Evolutionary conservation across 2,888 invertebrate genomes (phyloP), one percentile per base, ranked within the genome.

Genomic region (Orthosia gothica): DNA sequence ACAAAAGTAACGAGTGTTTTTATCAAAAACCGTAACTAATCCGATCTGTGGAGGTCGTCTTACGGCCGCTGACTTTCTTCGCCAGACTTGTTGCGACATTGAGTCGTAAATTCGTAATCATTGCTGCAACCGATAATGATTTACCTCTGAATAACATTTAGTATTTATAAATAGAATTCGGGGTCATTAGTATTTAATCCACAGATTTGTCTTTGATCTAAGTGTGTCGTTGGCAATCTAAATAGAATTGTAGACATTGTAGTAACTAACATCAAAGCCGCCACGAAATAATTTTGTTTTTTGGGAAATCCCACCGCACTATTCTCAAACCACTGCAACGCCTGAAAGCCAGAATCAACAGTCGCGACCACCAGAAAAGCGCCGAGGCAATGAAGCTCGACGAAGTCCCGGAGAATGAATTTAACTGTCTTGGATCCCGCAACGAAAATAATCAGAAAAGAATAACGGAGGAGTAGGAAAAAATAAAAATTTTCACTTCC

Each of bases 11-110:
- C 57, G 54, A 67, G 55, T 71, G 50, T 83, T 77, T n/a, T 74
- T 26, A 71, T 62, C 72, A 84, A 86, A 86, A 88, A 86, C 86
- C 83, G 84, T 89, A 64, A 64, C 70, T 74, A 88, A 89, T 89
- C 75, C 40, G 73, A 62, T 72, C 58, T 58, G 52, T 71, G 78
- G 85, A 88, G 89, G 89, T 88, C 86, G 82, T 66, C 74, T 81
- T 77, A 82, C 68, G 85, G 84, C 62, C 83, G 66, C 70, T 76
- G 70, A 75, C 84, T 89, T 86, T 88, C 87, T 84, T 88, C 62
- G 32, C 61, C 52, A 79, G 74, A 68, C 20, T 66, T 20, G 76
- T 89, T 89, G 85, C 87, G 79, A 88, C 80, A 88, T 72, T 49
- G 59, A 79, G 18, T 74, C 80, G 82, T 83, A 86, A 88, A 79